Base-by-base conservation (phyloP, 2,113 vertebrate genomes). In the Tragelaphus buxtoni region DNA sequence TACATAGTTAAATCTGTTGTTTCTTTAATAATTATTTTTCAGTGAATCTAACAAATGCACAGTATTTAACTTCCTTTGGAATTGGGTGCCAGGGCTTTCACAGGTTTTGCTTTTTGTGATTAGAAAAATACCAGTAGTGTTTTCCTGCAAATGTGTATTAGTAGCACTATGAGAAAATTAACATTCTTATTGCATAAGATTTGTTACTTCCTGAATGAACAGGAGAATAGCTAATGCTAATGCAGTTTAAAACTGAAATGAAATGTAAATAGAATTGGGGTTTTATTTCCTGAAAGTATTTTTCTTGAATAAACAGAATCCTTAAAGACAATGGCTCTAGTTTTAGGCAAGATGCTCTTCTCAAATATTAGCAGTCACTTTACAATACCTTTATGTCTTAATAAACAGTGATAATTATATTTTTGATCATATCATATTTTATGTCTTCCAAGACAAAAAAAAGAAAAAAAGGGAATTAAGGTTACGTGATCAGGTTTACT, bases 401-500 rank as follows among this genome's bases (percentile, higher is more conserved):
- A 84, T 53, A 76, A 95, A 63, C 6, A 82, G 7, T 65, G 39
- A 42, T 69, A 86, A 28, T 87, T 69, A 13, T 39, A 72, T 77
- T 69, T 86, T 51, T 55, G 10, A 92, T 61, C 26, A 7, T 18
- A 22, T 91, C 24, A 22, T 86, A 42, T 53, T 80, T 96, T 95
- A 26, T 83, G 45, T 13, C 42, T 95, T 95, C 9, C 1, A 83
- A 63, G 35, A 55, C 14, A 60, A n/a, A n/a, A n/a, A n/a, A n/a
- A n/a, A n/a, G n/a, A 69, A 26, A n/a, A 83, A 8, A 45, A 11
- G 22, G 17, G 20, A 79, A 45, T n/a, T 49, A 30, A 30, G 17
- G 8, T 90, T 35, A 61, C 47, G 14, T 65, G 49, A 77, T 90
- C 95, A 88, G 60, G 90, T 88, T 98, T 97, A 42, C 13, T 97